Conservation (phyloP, 2,888 invertebrate species). For the Latheticus oryzae region DNA sequence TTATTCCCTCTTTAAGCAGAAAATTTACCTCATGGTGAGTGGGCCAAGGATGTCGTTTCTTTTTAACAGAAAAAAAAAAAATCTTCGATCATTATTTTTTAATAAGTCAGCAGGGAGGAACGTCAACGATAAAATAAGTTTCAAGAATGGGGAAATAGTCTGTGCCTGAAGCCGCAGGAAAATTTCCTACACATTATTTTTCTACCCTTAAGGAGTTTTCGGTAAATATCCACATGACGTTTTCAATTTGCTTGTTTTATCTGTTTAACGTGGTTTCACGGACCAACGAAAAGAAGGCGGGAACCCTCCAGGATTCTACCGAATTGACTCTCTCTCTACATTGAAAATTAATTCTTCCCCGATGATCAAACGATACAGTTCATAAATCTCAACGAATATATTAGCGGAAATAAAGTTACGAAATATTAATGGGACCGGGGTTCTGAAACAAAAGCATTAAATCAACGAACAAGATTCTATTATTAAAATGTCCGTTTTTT, state of each 20-base stretch:
- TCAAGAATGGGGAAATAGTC: constrained; percentile 26
- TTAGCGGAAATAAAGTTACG: constrained; percentile 12
- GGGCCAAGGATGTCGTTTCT: constrained; percentile 24
- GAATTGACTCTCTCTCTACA: constrained; percentile 28
- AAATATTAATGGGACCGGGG: constrained; percentile 12
- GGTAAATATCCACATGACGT: constrained; percentile 45
- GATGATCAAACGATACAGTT: constrained; percentile 29
- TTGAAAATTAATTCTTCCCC: constrained; percentile 33
- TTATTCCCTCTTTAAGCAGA: constrained; percentile 7
- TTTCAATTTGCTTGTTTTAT: constrained; percentile 43
- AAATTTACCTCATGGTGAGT: constrained; percentile 10
- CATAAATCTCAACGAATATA: constrained; percentile 27
- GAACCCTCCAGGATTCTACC: constrained; percentile 31
- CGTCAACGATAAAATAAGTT: constrained; percentile 8
- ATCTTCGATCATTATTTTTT: constrained; percentile 22
- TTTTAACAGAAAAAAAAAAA: background rate
- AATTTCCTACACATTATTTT: constrained; percentile 41
- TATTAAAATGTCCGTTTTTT: no score
- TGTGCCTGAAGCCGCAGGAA: constrained; percentile 24
- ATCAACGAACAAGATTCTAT: no score
- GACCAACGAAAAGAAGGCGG: constrained; percentile 22
- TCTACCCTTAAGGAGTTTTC: constrained; percentile 34
- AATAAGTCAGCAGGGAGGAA: constrained; percentile 13
- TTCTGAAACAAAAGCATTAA: no score
- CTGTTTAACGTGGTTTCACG: constrained; percentile 40